Evolutionary conservation across 2,113 vertebrate genomes (phyloP).

Genomic region (Gracilinanus agilis): DNA sequence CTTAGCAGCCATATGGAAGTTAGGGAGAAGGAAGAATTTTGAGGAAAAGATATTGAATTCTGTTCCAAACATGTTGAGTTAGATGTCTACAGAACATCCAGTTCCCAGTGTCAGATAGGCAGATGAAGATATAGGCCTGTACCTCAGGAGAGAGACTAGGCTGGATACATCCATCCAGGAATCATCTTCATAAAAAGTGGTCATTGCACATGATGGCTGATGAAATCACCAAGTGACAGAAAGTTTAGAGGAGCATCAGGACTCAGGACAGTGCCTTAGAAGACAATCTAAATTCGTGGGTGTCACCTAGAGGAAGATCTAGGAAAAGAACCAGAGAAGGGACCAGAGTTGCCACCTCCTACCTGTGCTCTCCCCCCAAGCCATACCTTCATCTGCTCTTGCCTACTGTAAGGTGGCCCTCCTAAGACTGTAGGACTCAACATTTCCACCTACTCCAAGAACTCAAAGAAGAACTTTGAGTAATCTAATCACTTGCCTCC

Average conservation of each 20-base stretch:
- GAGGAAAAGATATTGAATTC: too few relatives aligned
- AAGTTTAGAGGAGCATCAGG: neutral
- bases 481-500: neutral
- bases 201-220: neutral
- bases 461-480: neutral
- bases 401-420: neutral
- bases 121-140: neutral
- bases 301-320: neutral
- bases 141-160: neutral
- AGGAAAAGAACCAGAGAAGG: neutral
- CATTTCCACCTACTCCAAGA: neutral
- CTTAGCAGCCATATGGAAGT: too few relatives aligned
- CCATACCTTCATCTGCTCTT: neutral
- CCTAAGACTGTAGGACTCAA: neutral
- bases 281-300: neutral
- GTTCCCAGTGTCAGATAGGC: too few relatives aligned
- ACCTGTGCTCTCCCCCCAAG: neutral
- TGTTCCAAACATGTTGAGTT: too few relatives aligned
- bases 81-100: too few relatives aligned
- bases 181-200: neutral
- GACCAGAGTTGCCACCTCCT: neutral
- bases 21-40: too few relatives aligned
- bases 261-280: neutral
- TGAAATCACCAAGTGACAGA: neutral
- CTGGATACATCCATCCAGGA: neutral